These are phyloP conservation scores for Pristionchus entomophagus DNA, from an alignment of 2,888 invertebrate species.

Conservation along the genomic window DNA sequence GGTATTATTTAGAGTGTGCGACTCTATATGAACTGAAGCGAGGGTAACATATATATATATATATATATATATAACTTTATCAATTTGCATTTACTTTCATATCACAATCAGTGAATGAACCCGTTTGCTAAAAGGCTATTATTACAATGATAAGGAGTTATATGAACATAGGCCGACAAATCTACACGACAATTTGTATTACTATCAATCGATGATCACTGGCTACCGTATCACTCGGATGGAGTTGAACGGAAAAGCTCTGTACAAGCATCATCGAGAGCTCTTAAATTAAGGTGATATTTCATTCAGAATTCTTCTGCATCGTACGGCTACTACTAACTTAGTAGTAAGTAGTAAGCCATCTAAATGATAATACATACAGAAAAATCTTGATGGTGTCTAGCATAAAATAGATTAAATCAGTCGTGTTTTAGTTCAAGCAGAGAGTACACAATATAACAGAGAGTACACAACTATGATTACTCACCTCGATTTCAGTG, in stretches of 20 bases:
- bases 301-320: too few relatives aligned
- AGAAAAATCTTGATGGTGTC: too few relatives aligned
- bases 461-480: too few relatives aligned
- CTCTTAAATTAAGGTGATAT: constrained; percentile 48
- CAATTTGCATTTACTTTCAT: not conserved
- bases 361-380: too few relatives aligned
- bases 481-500: constrained; percentile 86
- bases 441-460: too few relatives aligned
- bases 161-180: not conserved
- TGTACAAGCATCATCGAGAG: constrained; percentile 54
- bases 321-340: too few relatives aligned
- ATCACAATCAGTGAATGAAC: constrained; percentile 11
- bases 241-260: constrained; percentile 50
- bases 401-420: too few relatives aligned
- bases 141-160: constrained; percentile 1
- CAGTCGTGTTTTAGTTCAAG: too few relatives aligned
- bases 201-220: not conserved
- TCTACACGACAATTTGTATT: too few relatives aligned
- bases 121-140: constrained; percentile 1
- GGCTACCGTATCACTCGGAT: not conserved
- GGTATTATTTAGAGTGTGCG: not conserved
- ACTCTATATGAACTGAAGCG: not conserved
- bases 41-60: too few relatives aligned
- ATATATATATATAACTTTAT: not conserved
- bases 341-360: too few relatives aligned